Evolutionary conservation across 2,113 vertebrate genomes (phyloP), one percentile per base, ranked within the genome.

Genomic region (Tachuris rubrigastra): DNA sequence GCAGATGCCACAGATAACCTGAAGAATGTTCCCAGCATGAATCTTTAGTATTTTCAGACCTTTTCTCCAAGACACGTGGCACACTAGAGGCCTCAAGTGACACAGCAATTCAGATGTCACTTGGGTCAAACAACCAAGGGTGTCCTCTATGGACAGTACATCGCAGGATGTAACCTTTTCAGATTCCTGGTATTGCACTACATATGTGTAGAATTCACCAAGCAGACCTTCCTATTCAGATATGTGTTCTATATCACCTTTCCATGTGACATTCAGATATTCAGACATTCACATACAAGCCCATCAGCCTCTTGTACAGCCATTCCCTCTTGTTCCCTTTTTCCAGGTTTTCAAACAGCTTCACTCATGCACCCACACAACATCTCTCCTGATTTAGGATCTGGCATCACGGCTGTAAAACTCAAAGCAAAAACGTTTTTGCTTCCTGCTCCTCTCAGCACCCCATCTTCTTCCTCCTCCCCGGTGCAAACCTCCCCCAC

Each of bases 261-360:
- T 19, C n/a, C 20, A 0, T 41, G 56, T 37, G 50, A 28, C 55
- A 58, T 15, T 76, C 44, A 50, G 41, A 18, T 20, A 13, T 35
- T 42, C 41, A 42, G 39, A 41, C 11, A 41, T 41, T 41, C 1
- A 0, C 19, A 23, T 10, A 66, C 25, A 46, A 59, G 11, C 21
- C 53, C 55, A 47, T 3, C 22, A 27, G 28, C 18, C 49, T 68
- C 60, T 35, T 2, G 1, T 8, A 28, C 1, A 7, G 62, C 41
- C 13, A 11, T 56, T 1, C 0, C 27, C 49, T 50, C 47, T 1
- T 1, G 1, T 31, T 77, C 27, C 21, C 15, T 33, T 67, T 50
- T 77, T 47, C 47, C 25, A 56, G 16, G 19, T 52, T 67, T 82
- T 30, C 37, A 37, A 67, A 28, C 0, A 1, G 33, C 14, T 55